Percentiles rank a stretch among this genome's conserved stretches.
Evolutionary conservation across 2,888 invertebrate genomes (phyloP).

Genomic region (Drosophila lutescens): DNA sequence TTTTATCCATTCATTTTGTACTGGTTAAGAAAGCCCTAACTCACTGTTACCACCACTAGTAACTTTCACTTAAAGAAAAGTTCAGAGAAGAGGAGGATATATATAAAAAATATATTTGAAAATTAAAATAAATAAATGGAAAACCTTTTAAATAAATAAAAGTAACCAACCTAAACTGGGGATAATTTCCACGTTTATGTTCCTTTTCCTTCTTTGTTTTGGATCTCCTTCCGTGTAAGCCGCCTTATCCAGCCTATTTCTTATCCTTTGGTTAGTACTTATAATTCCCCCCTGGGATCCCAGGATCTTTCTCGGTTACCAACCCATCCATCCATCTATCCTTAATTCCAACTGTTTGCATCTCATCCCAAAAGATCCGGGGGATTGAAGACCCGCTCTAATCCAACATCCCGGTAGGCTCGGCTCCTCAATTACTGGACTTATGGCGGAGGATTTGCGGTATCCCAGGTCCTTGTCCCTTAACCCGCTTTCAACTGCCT

Average conservation of each 20-base stretch:
- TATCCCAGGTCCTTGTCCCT: constrained; percentile 1
- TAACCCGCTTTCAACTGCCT: constrained; percentile 3
- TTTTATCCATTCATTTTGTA: too few relatives aligned
- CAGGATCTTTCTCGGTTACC: background rate
- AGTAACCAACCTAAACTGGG: too few relatives aligned
- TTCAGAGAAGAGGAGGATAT: too few relatives aligned
- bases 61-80: too few relatives aligned
- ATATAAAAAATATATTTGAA: too few relatives aligned
- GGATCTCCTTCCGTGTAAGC: background rate
- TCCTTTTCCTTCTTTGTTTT: background rate
- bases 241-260: constrained; percentile 5
- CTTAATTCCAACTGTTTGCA: background rate
- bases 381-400: background rate
- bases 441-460: constrained; percentile 27
- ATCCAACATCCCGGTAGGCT: constrained; percentile 7
- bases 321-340: background rate
- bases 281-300: background rate
- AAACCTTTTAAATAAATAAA: too few relatives aligned
- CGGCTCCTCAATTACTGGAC: constrained; percentile 35
- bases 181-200: background rate
- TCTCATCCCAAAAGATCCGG: constrained; percentile 1
- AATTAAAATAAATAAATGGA: too few relatives aligned
- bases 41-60: too few relatives aligned
- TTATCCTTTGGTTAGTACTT: background rate
- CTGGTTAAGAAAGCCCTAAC: too few relatives aligned